Conservation (phyloP, 2,888 invertebrate genomes). For the Cephalotes varians region DNA sequence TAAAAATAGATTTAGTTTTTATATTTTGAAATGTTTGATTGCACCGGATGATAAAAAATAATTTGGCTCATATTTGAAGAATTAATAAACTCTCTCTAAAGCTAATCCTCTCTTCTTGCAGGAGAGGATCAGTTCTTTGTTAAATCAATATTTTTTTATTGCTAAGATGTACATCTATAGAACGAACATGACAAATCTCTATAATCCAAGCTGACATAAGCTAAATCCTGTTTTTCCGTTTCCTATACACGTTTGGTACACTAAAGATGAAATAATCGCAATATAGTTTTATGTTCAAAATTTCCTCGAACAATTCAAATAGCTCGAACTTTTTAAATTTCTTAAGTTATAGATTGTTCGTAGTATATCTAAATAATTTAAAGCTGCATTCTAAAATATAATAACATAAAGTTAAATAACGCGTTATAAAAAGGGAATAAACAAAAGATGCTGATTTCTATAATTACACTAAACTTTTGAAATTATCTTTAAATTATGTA, state of each 20-base stretch:
- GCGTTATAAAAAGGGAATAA: neutral
- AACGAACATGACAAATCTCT: constrained; percentile 20
- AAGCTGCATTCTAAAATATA: neutral
- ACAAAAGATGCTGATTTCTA: neutral
- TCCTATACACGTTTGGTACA: neutral
- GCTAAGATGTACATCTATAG: neutral
- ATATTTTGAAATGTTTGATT: neutral
- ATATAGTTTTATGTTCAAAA: neutral
- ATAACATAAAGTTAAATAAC: neutral
- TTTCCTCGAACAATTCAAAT: neutral
- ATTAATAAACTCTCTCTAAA: constrained; percentile 11
- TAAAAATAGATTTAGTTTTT: constrained; percentile 9
- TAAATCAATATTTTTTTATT: constrained; percentile 18
- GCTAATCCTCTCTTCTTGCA: neutral
- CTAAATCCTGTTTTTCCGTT: constrained; percentile 6
- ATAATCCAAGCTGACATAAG: neutral
- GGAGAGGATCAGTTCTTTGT: neutral
- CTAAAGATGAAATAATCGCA: neutral
- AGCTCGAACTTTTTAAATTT: neutral
- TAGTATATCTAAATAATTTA: neutral
- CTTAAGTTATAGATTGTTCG: neutral
- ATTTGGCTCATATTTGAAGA: neutral
- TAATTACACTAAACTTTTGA: neutral
- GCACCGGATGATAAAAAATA: neutral
- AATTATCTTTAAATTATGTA: neutral